Evolutionary conservation across 2,113 vertebrate species (phyloP).

Genomic region (Todiramphus chloris): DNA sequence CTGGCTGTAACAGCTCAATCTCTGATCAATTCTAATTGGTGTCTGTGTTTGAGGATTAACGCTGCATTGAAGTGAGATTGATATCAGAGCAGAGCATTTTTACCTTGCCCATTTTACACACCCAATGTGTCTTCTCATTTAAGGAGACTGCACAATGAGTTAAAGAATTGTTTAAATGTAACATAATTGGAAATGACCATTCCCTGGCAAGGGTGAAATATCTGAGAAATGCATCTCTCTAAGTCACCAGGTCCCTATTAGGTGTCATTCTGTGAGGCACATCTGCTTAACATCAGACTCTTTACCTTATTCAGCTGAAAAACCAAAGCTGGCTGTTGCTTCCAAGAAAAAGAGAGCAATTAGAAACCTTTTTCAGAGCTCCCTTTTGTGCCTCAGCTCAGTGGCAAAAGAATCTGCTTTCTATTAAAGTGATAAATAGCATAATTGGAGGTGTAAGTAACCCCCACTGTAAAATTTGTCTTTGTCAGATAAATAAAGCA

Average conservation of each 20-base stretch:
- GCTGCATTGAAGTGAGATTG: background rate
- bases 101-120: background rate
- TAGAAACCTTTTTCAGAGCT: background rate
- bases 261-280: background rate
- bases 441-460: slow-evolving; percentile 46
- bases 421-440: slow-evolving; percentile 52
- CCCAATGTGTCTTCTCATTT: background rate
- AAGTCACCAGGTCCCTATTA: background rate
- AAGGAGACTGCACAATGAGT: background rate
- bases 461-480: slow-evolving; percentile 1
- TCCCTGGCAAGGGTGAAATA: background rate
- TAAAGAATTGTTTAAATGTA: background rate
- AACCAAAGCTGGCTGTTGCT: background rate
- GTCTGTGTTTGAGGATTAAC: background rate
- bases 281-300: slow-evolving; percentile 27
- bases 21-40: background rate
- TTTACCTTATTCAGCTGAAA: slow-evolving; percentile 26
- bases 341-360: background rate
- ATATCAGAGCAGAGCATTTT: background rate
- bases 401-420: slow-evolving; percentile 46
- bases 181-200: background rate
- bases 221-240: background rate
- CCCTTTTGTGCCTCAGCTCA: slow-evolving; percentile 21
- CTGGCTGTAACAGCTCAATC: background rate
- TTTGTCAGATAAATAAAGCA: slow-evolving; percentile 45